Evolutionary conservation across 2,888 invertebrate species (phyloP).

Genomic region (Brachycybe producta): DNA sequence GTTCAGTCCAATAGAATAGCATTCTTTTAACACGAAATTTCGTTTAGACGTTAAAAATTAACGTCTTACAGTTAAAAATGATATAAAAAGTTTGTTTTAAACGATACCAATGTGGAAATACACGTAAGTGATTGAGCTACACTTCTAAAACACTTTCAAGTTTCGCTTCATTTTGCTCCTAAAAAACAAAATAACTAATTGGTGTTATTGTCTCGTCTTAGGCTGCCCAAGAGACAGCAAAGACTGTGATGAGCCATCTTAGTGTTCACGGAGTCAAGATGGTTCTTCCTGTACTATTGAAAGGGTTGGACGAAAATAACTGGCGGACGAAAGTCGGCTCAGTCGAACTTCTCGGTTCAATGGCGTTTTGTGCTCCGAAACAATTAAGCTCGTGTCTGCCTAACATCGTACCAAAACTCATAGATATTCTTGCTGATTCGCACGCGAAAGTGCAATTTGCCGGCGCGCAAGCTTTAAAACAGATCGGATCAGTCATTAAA

Average conservation of each 20-base stretch:
- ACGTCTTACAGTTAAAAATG: too few relatives aligned
- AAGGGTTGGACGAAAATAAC: slow-evolving; percentile 90
- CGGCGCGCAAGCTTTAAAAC: slow-evolving; percentile 86
- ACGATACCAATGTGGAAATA: too few relatives aligned
- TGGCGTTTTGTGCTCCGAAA: slow-evolving; percentile 98
- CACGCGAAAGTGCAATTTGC: slow-evolving; percentile 94
- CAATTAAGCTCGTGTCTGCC: slow-evolving; percentile 96
- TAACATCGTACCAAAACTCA: slow-evolving; percentile 88
- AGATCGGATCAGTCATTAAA: slow-evolving; percentile 93
- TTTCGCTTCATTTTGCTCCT: too few relatives aligned
- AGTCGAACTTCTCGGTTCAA: slow-evolving; percentile 87
- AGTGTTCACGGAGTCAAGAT: slow-evolving; percentile 96
- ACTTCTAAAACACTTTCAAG: too few relatives aligned
- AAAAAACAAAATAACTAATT: too few relatives aligned
- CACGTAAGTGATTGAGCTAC: too few relatives aligned
- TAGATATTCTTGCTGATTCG: slow-evolving; percentile 70
- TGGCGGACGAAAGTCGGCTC: slow-evolving; percentile 97
- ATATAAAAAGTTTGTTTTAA: too few relatives aligned
- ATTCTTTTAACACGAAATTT: too few relatives aligned
- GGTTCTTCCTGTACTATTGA: slow-evolving; percentile 81
- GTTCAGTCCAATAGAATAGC: too few relatives aligned
- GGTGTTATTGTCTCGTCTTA: slow-evolving; percentile 20
- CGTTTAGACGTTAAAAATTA: too few relatives aligned
- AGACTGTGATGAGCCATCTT: slow-evolving; percentile 79
- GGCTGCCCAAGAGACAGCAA: slow-evolving; percentile 92